Evolutionary conservation across 1,140 invertebrate species (phyloP).

Genomic region (Elysia chlorotica): DNA sequence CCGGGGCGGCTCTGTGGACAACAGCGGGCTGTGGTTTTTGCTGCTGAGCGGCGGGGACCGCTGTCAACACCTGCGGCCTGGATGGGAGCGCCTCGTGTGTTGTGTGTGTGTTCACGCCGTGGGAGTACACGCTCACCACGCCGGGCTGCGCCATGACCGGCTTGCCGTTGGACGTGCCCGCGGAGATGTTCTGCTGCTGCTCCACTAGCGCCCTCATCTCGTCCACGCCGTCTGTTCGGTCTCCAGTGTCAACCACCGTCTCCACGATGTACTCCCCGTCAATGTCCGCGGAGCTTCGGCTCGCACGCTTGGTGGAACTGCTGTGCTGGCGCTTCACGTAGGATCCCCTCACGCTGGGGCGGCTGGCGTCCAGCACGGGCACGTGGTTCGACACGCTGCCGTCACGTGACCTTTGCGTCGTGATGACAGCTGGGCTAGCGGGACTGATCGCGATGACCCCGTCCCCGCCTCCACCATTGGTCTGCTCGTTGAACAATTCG

Average conservation of each 20-base stretch:
- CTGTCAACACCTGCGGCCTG: neutral
- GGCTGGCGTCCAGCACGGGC: neutral
- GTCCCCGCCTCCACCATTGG: neutral
- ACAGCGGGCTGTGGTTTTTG: neutral
- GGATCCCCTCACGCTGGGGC: too few species aligned
- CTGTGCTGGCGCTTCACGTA: too few species aligned
- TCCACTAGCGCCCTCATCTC: too few species aligned
- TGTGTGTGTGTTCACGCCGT: neutral
- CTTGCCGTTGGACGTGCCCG: too few species aligned
- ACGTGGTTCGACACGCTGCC: neutral
- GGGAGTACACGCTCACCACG: too few species aligned
- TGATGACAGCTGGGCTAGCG: neutral
- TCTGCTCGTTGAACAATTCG: conserved; percentile 24
- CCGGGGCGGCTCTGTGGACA: neutral
- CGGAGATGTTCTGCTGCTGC: too few species aligned
- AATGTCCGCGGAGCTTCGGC: too few species aligned
- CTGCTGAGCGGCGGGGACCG: neutral
- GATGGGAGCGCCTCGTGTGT: neutral
- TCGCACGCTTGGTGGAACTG: too few species aligned
- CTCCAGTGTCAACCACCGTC: too few species aligned
- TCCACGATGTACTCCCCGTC: too few species aligned
- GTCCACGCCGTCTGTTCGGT: too few species aligned
- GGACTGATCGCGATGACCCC: neutral
- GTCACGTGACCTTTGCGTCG: neutral
- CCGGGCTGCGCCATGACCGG: too few species aligned